Base-by-base conservation (phyloP, 35 echinoderm and acorn worm species). In the Antedon bifida region DNA sequence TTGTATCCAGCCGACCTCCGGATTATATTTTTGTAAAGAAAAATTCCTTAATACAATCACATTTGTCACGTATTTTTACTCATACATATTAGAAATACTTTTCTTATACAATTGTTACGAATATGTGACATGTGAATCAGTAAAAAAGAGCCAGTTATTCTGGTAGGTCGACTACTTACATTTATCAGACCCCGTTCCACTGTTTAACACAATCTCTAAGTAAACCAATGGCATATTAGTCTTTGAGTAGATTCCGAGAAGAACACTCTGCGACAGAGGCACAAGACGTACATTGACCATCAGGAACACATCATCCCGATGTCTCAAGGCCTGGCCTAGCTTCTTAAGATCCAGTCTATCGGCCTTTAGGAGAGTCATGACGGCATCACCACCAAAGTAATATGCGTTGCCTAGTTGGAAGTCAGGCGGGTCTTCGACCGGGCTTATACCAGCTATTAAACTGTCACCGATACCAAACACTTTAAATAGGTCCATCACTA, bases 141-240 rank as follows among this genome's bases (percentile, higher is more conserved):
- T 42, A 42, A 14, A 42, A 42, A 7, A 42, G 14, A 42, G 38
- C 38, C 5, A 42, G 38, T 42, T 42, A 42, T 14, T 7, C 4
- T 42, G 5, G 14, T 4, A 42, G 38, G 14, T 42, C 38, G 14
- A 42, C 81, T 76, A 89, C 29, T 84, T 73, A n/a, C 87, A 75
- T 75, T 84, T 78, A 34, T 77, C 82, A 5, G 77, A 19, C 9
- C 39, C 45, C 32, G 83, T 74, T 36, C 51, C 75, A 74, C 36
- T 26, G 31, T 83, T 73, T 34, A 83, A 74, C 82, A 83, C 3
- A 56, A 83, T 56, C 34, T 83, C 39, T 14, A 83, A 55, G 34
- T 56, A 83, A 8, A 73, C 45, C 1, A 64, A 64, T 12, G 30
- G 46, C 46, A 29, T 14, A 30, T 56, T 36, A 31, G 51, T 83